These are phyloP conservation scores for Eospalax fontanierii DNA, from an alignment of 2,797 vertebrate species.

Conservation along the genomic window DNA sequence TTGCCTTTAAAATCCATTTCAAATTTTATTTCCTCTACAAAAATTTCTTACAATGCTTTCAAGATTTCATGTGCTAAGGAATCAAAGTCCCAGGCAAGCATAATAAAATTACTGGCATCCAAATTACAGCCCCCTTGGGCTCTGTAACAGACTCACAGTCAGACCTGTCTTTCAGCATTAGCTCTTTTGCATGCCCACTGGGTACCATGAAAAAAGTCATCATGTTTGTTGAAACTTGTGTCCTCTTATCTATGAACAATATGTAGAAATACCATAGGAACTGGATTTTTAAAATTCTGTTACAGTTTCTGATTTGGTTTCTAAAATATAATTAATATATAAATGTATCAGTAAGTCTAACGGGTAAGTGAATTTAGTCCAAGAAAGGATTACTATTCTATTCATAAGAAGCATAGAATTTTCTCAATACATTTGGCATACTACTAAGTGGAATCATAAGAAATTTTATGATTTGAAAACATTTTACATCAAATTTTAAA, in stretches of 20 bases:
- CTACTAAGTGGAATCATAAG: background rate
- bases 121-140: background rate
- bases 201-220: background rate
- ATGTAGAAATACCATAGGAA: background rate
- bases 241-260: background rate
- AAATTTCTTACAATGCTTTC: background rate
- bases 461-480: conserved; percentile 53
- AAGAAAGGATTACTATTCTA: conserved; percentile 18
- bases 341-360: background rate
- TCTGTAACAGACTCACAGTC: background rate
- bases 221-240: background rate
- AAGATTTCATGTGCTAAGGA: conserved; percentile 8
- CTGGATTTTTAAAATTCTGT: background rate
- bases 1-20: conserved; percentile 4
- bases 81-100: background rate
- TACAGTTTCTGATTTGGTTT: background rate
- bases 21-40: conserved; percentile 39
- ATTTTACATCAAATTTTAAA: conserved; percentile 38
- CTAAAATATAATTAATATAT: background rate
- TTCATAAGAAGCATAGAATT: conserved; percentile 7
- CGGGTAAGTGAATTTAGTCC: background rate
- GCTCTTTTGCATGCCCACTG: background rate
- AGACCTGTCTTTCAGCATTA: background rate
- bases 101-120: background rate
- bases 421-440: background rate